These are phyloP conservation scores for Incurvaria masculella DNA, from an alignment of 2,888 invertebrate species.

Conservation along the genomic window DNA sequence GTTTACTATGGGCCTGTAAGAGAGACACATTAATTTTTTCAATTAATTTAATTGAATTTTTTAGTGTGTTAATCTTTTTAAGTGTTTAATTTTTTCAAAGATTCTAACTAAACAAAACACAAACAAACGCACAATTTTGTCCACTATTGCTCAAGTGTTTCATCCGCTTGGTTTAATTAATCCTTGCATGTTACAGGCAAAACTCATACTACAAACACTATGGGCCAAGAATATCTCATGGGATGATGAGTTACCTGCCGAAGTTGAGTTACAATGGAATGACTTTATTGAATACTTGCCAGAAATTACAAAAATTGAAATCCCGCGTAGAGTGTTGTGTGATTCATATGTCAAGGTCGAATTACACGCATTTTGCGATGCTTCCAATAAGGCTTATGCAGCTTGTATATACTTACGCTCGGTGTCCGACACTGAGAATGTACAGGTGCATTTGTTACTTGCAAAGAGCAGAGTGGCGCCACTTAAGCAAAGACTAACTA, in stretches of 20 bases:
- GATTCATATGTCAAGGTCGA: not conserved
- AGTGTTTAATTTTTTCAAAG: too few relatives aligned
- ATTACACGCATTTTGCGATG: not conserved
- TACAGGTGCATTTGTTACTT: not conserved
- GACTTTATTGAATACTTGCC: constrained; percentile 1
- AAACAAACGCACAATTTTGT: constrained; percentile 1
- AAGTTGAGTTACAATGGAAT: not conserved
- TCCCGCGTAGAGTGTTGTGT: not conserved
- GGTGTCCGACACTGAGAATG: not conserved
- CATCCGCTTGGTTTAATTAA: not conserved
- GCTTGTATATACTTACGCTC: constrained; percentile 4
- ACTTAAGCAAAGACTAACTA: constrained; percentile 5
- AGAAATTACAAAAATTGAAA: not conserved
- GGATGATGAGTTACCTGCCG: not conserved
- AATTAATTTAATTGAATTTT: too few relatives aligned
- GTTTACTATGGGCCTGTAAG: too few relatives aligned
- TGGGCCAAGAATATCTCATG: not conserved
- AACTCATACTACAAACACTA: too few relatives aligned
- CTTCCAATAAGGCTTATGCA: constrained; percentile 1
- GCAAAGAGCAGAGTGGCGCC: constrained; percentile 5
- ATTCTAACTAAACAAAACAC: too few relatives aligned
- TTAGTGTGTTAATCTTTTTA: too few relatives aligned
- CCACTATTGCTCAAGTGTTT: not conserved
- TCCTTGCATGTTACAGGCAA: not conserved
- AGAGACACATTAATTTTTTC: too few relatives aligned